Evolutionary conservation across 2,113 vertebrate species (phyloP), one percentile per base, ranked within the genome.

Genomic region (Scortum barcoo): DNA sequence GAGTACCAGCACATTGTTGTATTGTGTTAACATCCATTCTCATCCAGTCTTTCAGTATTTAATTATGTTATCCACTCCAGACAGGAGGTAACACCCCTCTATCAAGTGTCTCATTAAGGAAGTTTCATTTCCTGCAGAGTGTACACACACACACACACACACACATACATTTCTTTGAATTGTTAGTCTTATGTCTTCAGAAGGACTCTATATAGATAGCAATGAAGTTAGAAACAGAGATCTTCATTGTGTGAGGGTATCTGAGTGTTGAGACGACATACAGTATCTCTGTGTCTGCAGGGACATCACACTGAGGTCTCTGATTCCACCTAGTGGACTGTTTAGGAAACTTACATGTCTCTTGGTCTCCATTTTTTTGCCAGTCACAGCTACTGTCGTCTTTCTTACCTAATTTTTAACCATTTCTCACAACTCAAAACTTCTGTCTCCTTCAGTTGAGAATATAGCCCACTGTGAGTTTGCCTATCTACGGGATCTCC

Each of bases 381-480:
- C 22, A 14, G 10, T 61, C 20, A 5, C 12, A 5, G 7, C 33
- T 50, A 3, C 14, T n/a, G 13, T 62, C n/a, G 6, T 19, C 10
- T 84, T 22, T 46, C 67, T 62, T 6, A 20, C 38, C 12, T 67
- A 5, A 20, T 16, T 3, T 50, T 62, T 7, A 30, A n/a, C 24
- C 16, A 22, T 73, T 61, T 66, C 38, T 72, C 24, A 50, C 42
- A 46, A 54, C 38, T 67, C 7, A 12, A 60, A 22, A 14, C 38
- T 2, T 73, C 10, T 88, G 19, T 86, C 11, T 74, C 63, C 68
- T 79, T 58, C 88, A 99, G 98, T 99, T 81, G 98, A 99, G 94
- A 99, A 99, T 89, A 98, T 97, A 42, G 97, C 96, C 83, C 98
- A 99, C 93, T 99, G 98, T 93, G 98, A 99, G 96, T 99, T 99